These are phyloP conservation scores for Oxystoma pomonae DNA, from an alignment of 2,888 invertebrate genomes.

Conservation along the genomic window DNA sequence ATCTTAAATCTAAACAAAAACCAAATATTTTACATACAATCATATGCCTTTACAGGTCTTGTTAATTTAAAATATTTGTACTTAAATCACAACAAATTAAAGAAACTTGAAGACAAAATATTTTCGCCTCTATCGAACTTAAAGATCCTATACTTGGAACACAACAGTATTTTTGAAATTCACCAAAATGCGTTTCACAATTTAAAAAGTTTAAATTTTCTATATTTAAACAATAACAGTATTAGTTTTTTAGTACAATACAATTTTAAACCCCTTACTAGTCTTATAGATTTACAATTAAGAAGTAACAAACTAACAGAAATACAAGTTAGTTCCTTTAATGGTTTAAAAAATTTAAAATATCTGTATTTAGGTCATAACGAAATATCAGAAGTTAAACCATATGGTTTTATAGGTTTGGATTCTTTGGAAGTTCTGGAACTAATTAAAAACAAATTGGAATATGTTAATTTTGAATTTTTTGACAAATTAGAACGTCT, in stretches of 20 bases:
- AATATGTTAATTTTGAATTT: conserved; percentile 34
- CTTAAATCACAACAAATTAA: conserved; percentile 45
- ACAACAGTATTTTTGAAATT: conserved; percentile 44
- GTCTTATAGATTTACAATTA: conserved; percentile 43
- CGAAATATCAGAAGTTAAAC: conserved; percentile 40
- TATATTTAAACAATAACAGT: conserved; percentile 45
- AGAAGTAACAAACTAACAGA: conserved; percentile 41
- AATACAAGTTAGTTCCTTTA: conserved; percentile 45
- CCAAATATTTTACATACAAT: conserved; percentile 40
- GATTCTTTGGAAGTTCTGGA: conserved; percentile 41
- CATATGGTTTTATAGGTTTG: conserved; percentile 43
- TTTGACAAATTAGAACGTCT: conserved; percentile 39
- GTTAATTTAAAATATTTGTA: conserved; percentile 44
- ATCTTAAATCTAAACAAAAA: conserved; percentile 44
- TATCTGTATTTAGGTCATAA: conserved; percentile 45
- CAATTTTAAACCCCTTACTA: conserved; percentile 43
- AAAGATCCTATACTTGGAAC: conserved; percentile 44
- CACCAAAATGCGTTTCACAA: conserved; percentile 44
- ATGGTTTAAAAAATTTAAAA: conserved; percentile 41
- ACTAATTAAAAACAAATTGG: conserved; percentile 39
- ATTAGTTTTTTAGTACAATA: conserved; percentile 41
- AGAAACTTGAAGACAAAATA: conserved; percentile 39
- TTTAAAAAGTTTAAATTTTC: conserved; percentile 39
- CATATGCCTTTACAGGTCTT: conserved; percentile 44
- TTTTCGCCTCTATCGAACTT: conserved; percentile 43